Evolutionary conservation across 2,113 vertebrate genomes (phyloP).

Genomic region (rat (Rattus norvegicus)): DNA sequence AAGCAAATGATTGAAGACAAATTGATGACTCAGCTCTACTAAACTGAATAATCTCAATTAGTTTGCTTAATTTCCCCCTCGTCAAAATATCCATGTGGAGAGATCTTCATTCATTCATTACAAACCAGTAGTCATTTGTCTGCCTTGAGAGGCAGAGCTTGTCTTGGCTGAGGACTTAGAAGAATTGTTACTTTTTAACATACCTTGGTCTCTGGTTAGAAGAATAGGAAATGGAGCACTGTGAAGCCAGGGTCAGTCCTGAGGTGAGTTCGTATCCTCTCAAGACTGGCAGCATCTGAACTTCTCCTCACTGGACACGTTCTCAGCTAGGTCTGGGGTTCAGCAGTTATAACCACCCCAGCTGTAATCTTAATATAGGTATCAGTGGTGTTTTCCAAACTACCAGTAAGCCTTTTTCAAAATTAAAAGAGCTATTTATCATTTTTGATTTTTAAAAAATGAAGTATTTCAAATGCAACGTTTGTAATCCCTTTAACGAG

Average conservation of each 20-base stretch:
- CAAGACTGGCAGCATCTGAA: background rate
- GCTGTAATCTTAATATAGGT: background rate
- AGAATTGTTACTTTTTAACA: background rate
- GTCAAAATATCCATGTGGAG: slow-evolving; percentile 25
- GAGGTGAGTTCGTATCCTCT: background rate
- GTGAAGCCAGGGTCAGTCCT: background rate
- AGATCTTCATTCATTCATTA: slow-evolving; percentile 28
- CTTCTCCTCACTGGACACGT: slow-evolving; percentile 1
- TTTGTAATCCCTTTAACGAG: slow-evolving; percentile 3
- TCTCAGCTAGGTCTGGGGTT: background rate
- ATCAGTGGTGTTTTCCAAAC: slow-evolving; percentile 49
- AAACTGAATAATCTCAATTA: background rate
- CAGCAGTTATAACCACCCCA: background rate
- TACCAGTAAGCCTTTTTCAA: background rate
- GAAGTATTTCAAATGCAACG: slow-evolving; percentile 54
- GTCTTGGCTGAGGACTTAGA: background rate
- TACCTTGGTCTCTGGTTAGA: background rate
- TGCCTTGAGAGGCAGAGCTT: background rate
- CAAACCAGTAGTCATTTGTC: background rate
- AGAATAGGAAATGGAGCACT: background rate
- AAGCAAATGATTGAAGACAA: slow-evolving; percentile 29
- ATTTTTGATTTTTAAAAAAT: slow-evolving; percentile 43
- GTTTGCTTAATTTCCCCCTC: slow-evolving; percentile 43
- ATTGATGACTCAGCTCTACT: background rate
- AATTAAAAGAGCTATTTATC: background rate